Conservation (phyloP, 1,140 invertebrate genomes). For the Zaprionus nigranus region DNA sequence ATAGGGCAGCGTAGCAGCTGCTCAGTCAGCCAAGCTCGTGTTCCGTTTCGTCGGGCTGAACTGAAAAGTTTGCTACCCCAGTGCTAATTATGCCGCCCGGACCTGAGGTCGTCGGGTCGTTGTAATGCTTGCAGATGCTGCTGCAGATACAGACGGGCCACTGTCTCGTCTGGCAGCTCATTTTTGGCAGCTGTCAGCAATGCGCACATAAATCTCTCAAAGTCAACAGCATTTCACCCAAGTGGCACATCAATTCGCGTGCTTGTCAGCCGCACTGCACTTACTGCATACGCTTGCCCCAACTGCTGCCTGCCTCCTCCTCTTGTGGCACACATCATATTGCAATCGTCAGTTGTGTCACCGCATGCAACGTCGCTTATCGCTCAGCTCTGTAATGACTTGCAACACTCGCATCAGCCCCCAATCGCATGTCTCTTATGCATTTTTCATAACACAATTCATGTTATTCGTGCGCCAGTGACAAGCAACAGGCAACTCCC, state of each 20-base stretch:
- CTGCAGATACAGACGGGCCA: not conserved
- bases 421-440: conserved; percentile 53
- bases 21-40: conserved; percentile 43
- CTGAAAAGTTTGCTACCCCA: conserved; percentile 38
- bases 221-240: conserved; percentile 75
- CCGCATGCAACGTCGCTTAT: conserved; percentile 80
- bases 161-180: conserved; percentile 55
- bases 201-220: conserved; percentile 75
- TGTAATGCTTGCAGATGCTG: conserved; percentile 1
- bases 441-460: conserved; percentile 79
- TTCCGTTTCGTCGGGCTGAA: conserved; percentile 28
- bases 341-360: conserved; percentile 78
- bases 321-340: conserved; percentile 60
- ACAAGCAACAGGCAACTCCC: conserved; percentile 38
- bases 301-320: not conserved
- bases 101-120: conserved; percentile 21
- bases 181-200: conserved; percentile 75
- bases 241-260: conserved; percentile 81
- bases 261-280: conserved; percentile 51
- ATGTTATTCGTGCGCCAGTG: conserved; percentile 68
- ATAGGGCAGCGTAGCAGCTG: conserved; percentile 27
- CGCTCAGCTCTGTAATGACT: conserved; percentile 79
- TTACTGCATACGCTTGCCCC: not conserved
- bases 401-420: conserved; percentile 40
- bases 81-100: conserved; percentile 66